Conservation (phyloP, 2,113 vertebrate species). For the Pao palembangensis region DNA sequence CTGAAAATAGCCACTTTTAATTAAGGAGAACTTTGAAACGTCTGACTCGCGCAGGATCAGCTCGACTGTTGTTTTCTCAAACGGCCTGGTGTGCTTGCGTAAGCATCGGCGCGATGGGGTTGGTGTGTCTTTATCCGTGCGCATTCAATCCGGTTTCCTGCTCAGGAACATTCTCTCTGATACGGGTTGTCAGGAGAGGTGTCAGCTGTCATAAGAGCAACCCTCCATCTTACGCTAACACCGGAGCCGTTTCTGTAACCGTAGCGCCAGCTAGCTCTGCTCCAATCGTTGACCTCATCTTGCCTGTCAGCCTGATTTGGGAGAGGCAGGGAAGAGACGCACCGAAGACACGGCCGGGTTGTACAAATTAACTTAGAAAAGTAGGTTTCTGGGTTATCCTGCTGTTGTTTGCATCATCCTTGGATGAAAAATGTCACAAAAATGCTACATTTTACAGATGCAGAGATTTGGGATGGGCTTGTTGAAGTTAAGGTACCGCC, state of each 20-base stretch:
- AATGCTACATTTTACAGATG: conserved; percentile 1
- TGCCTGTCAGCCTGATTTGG: conserved; percentile 43
- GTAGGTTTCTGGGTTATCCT: conserved; percentile 55
- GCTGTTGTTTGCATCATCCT: not conserved
- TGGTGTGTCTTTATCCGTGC: conserved; percentile 24
- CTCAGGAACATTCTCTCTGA: conserved; percentile 45
- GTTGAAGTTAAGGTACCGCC: not conserved
- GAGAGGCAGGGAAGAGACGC: conserved; percentile 11
- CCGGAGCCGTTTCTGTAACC: conserved; percentile 42
- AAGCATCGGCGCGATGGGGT: not conserved
- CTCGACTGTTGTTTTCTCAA: not conserved
- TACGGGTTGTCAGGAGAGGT: conserved; percentile 30
- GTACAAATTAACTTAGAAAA: conserved; percentile 51
- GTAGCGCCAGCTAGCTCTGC: conserved; percentile 23
- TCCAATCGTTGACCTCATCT: conserved; percentile 52
- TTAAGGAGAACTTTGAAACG: not conserved
- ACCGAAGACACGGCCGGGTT: conserved; percentile 17
- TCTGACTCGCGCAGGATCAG: not conserved
- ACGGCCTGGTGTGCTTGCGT: conserved; percentile 7
- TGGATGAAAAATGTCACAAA: conserved; percentile 6
- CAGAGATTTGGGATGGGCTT: not conserved
- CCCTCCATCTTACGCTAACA: conserved; percentile 56
- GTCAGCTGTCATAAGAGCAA: conserved; percentile 62
- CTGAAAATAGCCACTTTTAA: not conserved
- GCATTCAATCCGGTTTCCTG: not conserved